A percentile compares a stretch with the other conserved stretches of the same genome.
These are phyloP conservation scores for Protosalanx chinensis DNA, from an alignment of 2,797 vertebrate species.

Conservation along the genomic window DNA sequence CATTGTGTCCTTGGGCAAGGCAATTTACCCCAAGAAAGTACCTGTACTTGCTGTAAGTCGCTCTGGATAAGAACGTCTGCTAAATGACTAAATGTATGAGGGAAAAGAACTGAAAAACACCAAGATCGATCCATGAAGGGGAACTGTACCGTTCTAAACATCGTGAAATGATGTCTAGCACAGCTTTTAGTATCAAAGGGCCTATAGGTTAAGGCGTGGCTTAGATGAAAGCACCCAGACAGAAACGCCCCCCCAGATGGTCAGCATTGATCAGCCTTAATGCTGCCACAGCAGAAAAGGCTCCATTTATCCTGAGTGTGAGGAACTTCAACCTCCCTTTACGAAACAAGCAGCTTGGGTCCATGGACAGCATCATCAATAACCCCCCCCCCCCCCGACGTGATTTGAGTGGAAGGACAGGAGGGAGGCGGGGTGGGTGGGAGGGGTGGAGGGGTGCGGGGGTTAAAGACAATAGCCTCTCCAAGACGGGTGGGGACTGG, in stretches of 20 bases:
- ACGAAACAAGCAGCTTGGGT: neutral
- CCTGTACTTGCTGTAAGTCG: too few species aligned
- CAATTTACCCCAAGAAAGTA: too few species aligned
- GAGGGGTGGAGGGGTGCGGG: slow-evolving; percentile 40
- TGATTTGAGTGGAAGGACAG: slow-evolving; percentile 28
- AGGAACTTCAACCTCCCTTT: slow-evolving; percentile 23
- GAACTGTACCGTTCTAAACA: too few species aligned
- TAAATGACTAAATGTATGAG: neutral
- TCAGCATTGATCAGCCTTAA: slow-evolving; percentile 42
- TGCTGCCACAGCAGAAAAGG: slow-evolving; percentile 39
- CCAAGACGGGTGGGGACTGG: slow-evolving; percentile 44
- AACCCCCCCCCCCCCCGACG: slow-evolving; percentile 32
- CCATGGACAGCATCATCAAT: slow-evolving; percentile 37
- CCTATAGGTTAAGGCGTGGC: neutral
- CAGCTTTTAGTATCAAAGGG: neutral
- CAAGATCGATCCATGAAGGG: neutral
- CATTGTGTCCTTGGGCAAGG: too few species aligned
- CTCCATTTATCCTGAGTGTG: slow-evolving; percentile 32
- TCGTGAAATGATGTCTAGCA: neutral
- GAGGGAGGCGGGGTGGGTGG: slow-evolving; percentile 11
- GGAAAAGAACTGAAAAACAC: neutral
- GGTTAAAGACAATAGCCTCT: slow-evolving; percentile 45
- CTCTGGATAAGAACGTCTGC: too few species aligned
- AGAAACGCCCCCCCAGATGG: slow-evolving; percentile 13
- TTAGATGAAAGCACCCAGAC: neutral